Percentiles rank a stretch among this genome's conserved stretches.
These are phyloP conservation scores for Hedychridium roseum DNA, from an alignment of 2,888 invertebrate genomes.

Conservation along the genomic window DNA sequence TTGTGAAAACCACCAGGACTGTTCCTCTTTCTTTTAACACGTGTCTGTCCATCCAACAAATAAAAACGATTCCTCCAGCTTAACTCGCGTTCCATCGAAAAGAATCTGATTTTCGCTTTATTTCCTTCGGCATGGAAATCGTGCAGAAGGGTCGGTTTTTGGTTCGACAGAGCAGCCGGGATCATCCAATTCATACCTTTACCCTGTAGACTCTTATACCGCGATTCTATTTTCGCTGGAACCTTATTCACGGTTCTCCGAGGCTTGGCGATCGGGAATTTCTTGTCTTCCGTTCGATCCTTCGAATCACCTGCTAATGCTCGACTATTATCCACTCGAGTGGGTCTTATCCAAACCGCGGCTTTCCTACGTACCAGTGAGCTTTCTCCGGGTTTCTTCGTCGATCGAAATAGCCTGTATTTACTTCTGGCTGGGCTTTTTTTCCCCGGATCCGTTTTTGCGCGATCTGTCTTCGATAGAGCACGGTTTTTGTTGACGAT, in stretches of 20 bases:
- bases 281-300: not conserved
- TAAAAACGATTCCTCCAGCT: not conserved
- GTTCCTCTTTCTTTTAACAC: not conserved
- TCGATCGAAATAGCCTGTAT: too few species aligned
- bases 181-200: constrained; percentile 25
- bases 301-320: too few species aligned
- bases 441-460: not conserved
- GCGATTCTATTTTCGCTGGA: not conserved
- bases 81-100: not conserved
- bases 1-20: not conserved
- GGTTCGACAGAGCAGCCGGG: constrained; percentile 12
- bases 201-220: too few species aligned
- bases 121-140: constrained; percentile 5
- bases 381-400: too few species aligned
- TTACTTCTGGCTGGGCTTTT: too few species aligned
- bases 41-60: not conserved
- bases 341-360: too few species aligned
- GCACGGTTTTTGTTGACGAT: constrained; percentile 2
- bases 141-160: constrained; percentile 23
- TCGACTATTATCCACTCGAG: too few species aligned
- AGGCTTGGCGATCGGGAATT: too few species aligned
- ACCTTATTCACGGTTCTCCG: too few species aligned
- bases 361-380: too few species aligned
- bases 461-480: too few species aligned
- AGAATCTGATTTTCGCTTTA: not conserved